phyloP scores from a whole-genome alignment of 2,113 vertebrate genomes.

The Colaptes auratus region DNA sequence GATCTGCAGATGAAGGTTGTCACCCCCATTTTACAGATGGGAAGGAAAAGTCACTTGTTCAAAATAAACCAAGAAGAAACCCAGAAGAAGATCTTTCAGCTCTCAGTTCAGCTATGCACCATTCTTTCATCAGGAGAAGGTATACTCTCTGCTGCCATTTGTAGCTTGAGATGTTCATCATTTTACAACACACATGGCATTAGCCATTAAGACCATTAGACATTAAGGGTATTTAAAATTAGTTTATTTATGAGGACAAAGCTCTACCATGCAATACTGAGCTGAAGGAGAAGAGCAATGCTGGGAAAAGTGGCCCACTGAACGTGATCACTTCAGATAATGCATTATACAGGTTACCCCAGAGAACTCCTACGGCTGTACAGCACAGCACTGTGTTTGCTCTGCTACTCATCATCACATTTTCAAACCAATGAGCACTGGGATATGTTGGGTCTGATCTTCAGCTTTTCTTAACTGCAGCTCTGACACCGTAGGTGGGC shows the following conservation, averaged over 20 bases:
- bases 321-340: background rate
- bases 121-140: background rate
- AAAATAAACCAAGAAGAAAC: background rate
- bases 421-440: background rate
- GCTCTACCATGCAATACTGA: background rate
- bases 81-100: background rate
- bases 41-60: background rate
- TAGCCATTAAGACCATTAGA: background rate
- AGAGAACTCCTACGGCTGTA: background rate
- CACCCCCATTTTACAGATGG: background rate
- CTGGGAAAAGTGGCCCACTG: background rate
- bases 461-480: background rate
- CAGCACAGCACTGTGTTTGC: background rate
- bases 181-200: background rate
- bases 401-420: background rate
- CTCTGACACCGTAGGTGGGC: background rate
- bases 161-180: background rate
- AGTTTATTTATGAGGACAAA: background rate
- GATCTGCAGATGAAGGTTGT: background rate
- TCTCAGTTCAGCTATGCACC: background rate
- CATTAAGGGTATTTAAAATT: background rate
- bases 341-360: background rate
- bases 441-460: background rate
- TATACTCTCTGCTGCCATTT: background rate
- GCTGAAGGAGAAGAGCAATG: background rate